These are phyloP conservation scores for Caenorhabditis panamensis DNA, from an alignment of 2,888 invertebrate genomes.

Conservation along the genomic window DNA sequence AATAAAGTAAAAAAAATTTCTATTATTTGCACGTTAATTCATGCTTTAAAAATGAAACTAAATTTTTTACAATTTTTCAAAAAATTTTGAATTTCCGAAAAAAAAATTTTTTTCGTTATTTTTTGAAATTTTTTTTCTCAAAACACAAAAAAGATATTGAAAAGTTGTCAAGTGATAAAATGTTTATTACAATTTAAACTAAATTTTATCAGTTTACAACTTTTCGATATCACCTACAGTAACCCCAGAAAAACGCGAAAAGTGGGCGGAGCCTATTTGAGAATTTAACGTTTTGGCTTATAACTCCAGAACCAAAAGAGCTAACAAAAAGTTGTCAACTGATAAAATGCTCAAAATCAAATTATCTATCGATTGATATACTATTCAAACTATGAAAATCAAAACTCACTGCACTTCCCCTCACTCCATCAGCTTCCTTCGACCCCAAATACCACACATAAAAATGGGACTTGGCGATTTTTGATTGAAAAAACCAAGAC, in stretches of 20 bases:
- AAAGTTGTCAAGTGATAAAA: too few species aligned
- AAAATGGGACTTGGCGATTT: slow-evolving; percentile 82
- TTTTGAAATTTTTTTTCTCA: too few species aligned
- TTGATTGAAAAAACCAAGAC: slow-evolving; percentile 71
- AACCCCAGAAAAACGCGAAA: background rate
- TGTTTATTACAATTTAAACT: background rate
- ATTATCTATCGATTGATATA: background rate
- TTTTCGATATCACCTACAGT: background rate
- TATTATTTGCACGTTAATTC: too few species aligned
- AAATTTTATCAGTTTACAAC: slow-evolving; percentile 84
- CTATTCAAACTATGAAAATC: slow-evolving; percentile 74
- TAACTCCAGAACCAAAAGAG: too few species aligned
- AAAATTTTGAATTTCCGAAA: too few species aligned
- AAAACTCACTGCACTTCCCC: slow-evolving; percentile 85
- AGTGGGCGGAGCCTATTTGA: too few species aligned
- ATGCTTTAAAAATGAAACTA: too few species aligned
- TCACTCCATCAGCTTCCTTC: slow-evolving; percentile 91
- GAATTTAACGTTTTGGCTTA: too few species aligned
- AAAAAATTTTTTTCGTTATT: too few species aligned
- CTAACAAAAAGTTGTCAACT: slow-evolving; percentile 80
- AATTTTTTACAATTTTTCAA: too few species aligned
- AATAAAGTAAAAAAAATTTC: too few species aligned
- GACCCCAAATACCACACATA: slow-evolving; percentile 89
- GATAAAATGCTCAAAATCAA: background rate
- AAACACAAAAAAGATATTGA: too few species aligned